These are phyloP conservation scores for Drosophila lini DNA, from an alignment of 1,140 invertebrate genomes.

Conservation along the genomic window DNA sequence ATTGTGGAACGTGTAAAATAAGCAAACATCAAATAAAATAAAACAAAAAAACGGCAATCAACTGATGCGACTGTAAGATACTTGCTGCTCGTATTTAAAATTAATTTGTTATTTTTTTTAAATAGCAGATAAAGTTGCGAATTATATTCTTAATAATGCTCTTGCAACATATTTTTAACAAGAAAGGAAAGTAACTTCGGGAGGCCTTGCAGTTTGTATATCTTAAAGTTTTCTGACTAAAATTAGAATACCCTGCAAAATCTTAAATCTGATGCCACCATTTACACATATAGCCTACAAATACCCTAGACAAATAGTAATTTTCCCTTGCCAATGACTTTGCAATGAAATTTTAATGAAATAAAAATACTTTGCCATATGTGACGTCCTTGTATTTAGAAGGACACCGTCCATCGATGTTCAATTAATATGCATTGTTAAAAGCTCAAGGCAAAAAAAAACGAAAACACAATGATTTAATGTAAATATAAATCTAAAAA, in stretches of 20 bases:
- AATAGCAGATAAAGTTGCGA: neutral
- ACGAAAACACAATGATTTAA: conserved; percentile 26
- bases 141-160: neutral
- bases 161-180: no score
- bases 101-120: neutral
- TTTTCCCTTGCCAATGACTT: neutral
- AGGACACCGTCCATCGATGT: conserved; percentile 32
- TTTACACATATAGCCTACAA: neutral
- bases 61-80: neutral
- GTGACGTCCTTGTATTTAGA: conserved; percentile 53
- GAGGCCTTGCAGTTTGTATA: no score
- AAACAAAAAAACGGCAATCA: neutral
- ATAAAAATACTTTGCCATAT: conserved; percentile 30
- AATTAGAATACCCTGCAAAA: no score
- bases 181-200: no score
- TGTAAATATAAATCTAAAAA: neutral
- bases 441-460: conserved; percentile 40
- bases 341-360: conserved; percentile 9
- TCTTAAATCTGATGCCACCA: neutral
- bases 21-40: conserved; percentile 22
- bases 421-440: conserved; percentile 70
- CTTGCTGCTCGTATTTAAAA: neutral
- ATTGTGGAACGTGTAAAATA: conserved; percentile 42
- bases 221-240: no score
- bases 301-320: neutral